Evolutionary conservation across 1,140 invertebrate genomes (phyloP).

Genomic region (Bombus soroeensis): DNA sequence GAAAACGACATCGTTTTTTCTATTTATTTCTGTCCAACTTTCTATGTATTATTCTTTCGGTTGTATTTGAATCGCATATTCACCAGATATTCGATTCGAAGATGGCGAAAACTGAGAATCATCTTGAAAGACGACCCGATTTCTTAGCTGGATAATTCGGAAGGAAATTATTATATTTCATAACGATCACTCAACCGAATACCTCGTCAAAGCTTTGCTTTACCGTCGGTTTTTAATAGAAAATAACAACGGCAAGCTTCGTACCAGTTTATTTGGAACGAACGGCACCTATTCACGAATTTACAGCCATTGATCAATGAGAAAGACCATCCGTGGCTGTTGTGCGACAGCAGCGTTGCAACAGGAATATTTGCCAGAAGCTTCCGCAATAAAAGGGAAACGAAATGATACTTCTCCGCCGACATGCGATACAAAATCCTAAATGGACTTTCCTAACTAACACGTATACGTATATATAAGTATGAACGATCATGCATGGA

Average conservation of each 20-base stretch:
- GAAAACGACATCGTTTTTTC: not conserved
- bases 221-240: not conserved
- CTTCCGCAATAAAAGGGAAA: slow-evolving; percentile 9
- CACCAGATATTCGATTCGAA: not conserved
- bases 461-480: not conserved
- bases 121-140: not conserved
- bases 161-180: not conserved
- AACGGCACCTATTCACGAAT: slow-evolving; percentile 27
- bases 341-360: not conserved
- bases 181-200: not conserved
- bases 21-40: not conserved
- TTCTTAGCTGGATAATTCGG: not conserved
- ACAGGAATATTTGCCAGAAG: slow-evolving; percentile 6
- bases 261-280: not conserved
- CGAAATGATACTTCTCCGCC: not conserved
- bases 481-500: slow-evolving; percentile 26
- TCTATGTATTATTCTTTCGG: not conserved
- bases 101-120: not conserved
- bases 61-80: not conserved
- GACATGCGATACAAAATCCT: slow-evolving; percentile 13
- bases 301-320: slow-evolving; percentile 42
- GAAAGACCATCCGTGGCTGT: slow-evolving; percentile 9
- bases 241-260: not conserved
- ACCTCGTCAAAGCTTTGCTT: not conserved
- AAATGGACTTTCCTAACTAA: not conserved